Percentiles rank a stretch among this genome's conserved stretches.
Conservation (phyloP, 2,113 vertebrate genomes). For the Corvus moneduloides region DNA sequence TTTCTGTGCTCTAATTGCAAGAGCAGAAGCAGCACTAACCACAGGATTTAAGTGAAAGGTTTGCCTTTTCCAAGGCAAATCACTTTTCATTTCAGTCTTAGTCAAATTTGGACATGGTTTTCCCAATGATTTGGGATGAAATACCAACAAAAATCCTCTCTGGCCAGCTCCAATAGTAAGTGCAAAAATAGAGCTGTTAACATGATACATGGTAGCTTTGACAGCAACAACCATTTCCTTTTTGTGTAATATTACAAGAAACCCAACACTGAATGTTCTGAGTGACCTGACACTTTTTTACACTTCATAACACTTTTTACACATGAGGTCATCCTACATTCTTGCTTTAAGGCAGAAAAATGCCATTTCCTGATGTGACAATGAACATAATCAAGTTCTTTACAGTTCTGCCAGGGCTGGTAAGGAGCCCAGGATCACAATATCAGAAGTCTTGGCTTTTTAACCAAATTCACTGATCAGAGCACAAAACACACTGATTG, state of each 20-base stretch:
- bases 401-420: slow-evolving; percentile 5
- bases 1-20: neutral
- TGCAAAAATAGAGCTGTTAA: slow-evolving; percentile 41
- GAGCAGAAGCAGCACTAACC: neutral
- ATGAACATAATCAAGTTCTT: neutral
- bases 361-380: slow-evolving; percentile 26
- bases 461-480: neutral
- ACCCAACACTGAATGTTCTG: neutral
- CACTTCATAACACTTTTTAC: neutral
- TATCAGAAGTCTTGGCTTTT: neutral
- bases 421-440: slow-evolving; percentile 1
- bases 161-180: neutral
- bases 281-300: slow-evolving; percentile 13
- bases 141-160: neutral
- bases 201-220: neutral
- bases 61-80: neutral
- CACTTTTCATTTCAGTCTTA: neutral
- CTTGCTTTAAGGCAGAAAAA: slow-evolving; percentile 20
- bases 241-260: slow-evolving; percentile 36
- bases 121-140: neutral
- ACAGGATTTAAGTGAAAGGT: neutral
- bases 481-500: neutral
- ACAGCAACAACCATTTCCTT: slow-evolving; percentile 45
- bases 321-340: neutral
- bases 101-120: neutral